phyloP scores from a whole-genome alignment of 1,140 invertebrate genomes.

The silkworm (Bombyx mori) region DNA sequence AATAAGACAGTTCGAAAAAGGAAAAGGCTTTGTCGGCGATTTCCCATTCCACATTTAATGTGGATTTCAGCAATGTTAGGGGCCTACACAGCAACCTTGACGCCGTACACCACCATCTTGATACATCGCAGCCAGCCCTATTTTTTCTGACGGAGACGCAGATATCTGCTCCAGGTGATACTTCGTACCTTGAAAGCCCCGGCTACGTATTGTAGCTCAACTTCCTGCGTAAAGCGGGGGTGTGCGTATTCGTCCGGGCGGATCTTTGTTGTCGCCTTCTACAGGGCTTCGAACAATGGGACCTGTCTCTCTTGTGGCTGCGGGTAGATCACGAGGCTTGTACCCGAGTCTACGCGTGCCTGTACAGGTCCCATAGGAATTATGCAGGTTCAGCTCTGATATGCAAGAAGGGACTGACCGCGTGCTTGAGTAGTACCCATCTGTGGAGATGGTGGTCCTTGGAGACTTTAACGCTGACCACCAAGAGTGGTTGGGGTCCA shows the following conservation, averaged over 20 bases:
- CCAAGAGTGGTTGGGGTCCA: no score
- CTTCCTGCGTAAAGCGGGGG: conserved; percentile 13
- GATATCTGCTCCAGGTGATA: conserved; percentile 10
- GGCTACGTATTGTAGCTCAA: conserved; percentile 16
- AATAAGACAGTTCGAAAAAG: no score
- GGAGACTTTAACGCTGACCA: no score
- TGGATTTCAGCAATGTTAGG: not conserved
- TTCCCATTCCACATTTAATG: conserved; percentile 7
- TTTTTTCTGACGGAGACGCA: conserved; percentile 12
- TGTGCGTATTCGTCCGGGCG: conserved; percentile 9
- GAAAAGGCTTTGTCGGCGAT: not conserved
- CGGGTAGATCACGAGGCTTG: not conserved
- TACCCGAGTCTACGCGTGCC: not conserved
- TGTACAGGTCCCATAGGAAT: not conserved
- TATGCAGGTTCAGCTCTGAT: not conserved
- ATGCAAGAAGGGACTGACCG: not conserved
- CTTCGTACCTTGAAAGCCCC: conserved; percentile 16
- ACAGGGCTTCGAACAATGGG: conserved; percentile 11
- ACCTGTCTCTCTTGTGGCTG: no score
- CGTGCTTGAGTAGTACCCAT: not conserved
- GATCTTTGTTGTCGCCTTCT: conserved; percentile 3
- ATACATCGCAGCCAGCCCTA: conserved; percentile 5
- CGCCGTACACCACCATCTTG: no score
- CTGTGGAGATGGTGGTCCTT: no score
- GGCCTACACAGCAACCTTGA: no score